Base-by-base conservation (phyloP, 2,888 invertebrate genomes). In the Spialia ferax region DNA sequence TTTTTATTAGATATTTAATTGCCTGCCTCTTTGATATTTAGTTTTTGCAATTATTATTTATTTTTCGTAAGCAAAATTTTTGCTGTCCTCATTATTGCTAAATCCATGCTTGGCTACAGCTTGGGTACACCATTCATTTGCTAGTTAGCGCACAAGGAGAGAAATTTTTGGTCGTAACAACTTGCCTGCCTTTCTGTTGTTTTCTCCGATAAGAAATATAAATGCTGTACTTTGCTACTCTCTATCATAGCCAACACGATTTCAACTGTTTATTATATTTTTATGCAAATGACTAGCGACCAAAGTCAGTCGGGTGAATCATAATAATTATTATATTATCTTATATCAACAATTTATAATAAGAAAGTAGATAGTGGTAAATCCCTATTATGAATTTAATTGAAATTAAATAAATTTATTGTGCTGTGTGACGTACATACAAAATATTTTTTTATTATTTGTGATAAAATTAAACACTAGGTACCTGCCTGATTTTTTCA, bases 121-220 rank as follows among this genome's bases (percentile, higher is more conserved):
- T n/a, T 29, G n/a, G 18, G n/a, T 29, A n/a, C 56, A 54, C 22
- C 29, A 55, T 55, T 63, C 56, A 63, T 54, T 54, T 22, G 38
- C 23, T 38, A 26, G 11, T 63, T 55, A 63, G 15, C 7, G 42
- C 63, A 26, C 18, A 54, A 18, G 23, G n/a, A 13, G 42, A 13
- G n/a, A 7, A 26, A 42, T 29, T 63, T 42, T 42, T 2, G 6
- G 22, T 11, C 22, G 13, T 52, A 52, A 62, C 62, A 7, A n/a
- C 23, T 13, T 50, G 8, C 22, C n/a, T 38, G 38, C 38, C 38
- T 38, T 13, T 22, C 18, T 50, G 32, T 29, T n/a, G n/a, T 20
- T 15, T 10, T 52, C 50, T 13, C 29, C 18, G 62, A 62, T 62
- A 62, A 52, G 52, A 45, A 32, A 22, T 10, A 26, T 3, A 22